Conservation (phyloP, 2,888 invertebrate genomes). For the Gortyna flavago region DNA sequence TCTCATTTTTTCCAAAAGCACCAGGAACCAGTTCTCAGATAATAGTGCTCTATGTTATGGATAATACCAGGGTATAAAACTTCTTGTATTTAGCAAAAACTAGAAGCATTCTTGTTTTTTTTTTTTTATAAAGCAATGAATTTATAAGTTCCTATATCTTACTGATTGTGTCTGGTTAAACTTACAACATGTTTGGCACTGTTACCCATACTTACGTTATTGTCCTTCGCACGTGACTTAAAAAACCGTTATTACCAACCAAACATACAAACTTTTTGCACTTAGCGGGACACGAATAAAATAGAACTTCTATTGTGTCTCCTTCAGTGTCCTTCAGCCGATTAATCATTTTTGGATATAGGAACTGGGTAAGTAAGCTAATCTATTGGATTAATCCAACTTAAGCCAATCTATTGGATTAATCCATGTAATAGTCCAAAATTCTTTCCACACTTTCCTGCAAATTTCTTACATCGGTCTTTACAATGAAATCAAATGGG, state of each 20-base stretch:
- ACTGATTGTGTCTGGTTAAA: neutral
- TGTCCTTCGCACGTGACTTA: neutral
- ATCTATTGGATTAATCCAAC: neutral
- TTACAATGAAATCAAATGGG: no score
- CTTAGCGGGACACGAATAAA: neutral
- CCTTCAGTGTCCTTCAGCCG: neutral
- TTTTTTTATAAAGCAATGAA: neutral
- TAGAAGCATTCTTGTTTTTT: neutral
- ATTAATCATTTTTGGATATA: neutral
- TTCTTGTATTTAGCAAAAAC: neutral
- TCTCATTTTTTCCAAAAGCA: slow-evolving; percentile 1
- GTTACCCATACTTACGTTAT: neutral
- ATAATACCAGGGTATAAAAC: neutral
- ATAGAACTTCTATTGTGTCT: neutral
- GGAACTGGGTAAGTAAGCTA: neutral
- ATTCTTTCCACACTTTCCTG: no score
- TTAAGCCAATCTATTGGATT: neutral
- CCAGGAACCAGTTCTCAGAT: neutral
- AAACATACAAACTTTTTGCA: neutral
- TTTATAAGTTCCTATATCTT: neutral
- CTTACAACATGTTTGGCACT: neutral
- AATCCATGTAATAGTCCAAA: neutral
- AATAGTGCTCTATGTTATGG: neutral
- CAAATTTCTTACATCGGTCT: no score
- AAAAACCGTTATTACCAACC: neutral